These are phyloP conservation scores for Oryzias sinensis DNA, from an alignment of 2,797 vertebrate genomes.

Conservation along the genomic window DNA sequence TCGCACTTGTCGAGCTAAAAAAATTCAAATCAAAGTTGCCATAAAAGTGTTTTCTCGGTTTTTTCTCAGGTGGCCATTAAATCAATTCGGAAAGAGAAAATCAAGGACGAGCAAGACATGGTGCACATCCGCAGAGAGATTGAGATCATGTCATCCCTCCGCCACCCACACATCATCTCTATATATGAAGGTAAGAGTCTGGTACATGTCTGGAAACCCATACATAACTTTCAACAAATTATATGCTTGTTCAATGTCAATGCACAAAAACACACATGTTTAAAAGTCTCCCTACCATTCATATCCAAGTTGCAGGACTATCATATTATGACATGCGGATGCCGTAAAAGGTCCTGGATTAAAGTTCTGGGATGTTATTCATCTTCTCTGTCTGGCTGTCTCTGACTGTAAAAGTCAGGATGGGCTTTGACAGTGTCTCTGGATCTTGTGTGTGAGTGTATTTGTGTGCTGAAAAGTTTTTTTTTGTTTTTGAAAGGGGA, in stretches of 20 bases:
- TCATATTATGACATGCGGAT: conserved; percentile 69
- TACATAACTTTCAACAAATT: conserved; percentile 17
- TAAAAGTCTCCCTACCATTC: conserved; percentile 18
- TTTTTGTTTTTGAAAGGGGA: conserved; percentile 43
- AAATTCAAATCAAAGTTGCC: conserved; percentile 4
- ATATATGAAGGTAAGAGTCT: conserved; percentile 97
- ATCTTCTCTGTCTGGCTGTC: conserved; percentile 61
- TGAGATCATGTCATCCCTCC: conserved; percentile 97
- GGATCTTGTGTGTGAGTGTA: conserved; percentile 30
- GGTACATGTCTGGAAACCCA: conserved; percentile 81
- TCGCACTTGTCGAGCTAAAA: background rate
- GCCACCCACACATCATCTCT: conserved; percentile 94
- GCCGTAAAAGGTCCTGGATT: conserved; percentile 65
- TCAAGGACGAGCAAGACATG: conserved; percentile 95
- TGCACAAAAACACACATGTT: conserved; percentile 32
- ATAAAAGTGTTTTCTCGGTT: conserved; percentile 1
- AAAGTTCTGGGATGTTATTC: conserved; percentile 69
- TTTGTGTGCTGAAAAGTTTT: conserved; percentile 20
- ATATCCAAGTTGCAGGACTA: conserved; percentile 48
- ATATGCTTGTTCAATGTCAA: conserved; percentile 8
- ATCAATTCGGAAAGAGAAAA: conserved; percentile 93
- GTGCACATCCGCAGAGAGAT: conserved; percentile 96
- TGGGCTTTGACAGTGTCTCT: conserved; percentile 41
- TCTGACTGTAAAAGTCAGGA: conserved; percentile 49
- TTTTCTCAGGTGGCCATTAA: conserved; percentile 92